These are phyloP conservation scores for Betta splendens DNA, from an alignment of 2,797 vertebrate species.

Conservation along the genomic window DNA sequence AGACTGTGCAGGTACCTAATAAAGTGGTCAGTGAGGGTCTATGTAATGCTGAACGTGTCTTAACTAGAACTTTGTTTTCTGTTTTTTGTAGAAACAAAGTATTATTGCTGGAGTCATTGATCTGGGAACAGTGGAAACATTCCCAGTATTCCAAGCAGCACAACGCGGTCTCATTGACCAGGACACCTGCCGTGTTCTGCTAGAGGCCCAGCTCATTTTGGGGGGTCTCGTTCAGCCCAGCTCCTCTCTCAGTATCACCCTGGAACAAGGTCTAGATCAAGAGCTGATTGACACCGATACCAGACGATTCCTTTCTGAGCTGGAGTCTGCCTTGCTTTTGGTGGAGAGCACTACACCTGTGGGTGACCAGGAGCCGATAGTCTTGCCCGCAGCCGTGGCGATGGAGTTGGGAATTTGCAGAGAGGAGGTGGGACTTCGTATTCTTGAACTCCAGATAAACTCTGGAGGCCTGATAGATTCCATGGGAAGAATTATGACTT, in stretches of 20 bases:
- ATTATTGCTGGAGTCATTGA: conserved; percentile 96
- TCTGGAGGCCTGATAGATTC: conserved; percentile 81
- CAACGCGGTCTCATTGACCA: conserved; percentile 95
- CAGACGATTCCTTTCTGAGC: conserved; percentile 77
- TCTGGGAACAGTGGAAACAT: conserved; percentile 93
- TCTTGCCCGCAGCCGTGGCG: conserved; percentile 79
- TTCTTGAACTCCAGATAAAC: conserved; percentile 86
- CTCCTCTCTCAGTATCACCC: conserved; percentile 78
- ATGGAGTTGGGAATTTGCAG: conserved; percentile 83
- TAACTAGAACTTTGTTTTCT: conserved; percentile 43
- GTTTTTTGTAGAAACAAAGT: conserved; percentile 80
- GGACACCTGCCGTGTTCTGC: conserved; percentile 87
- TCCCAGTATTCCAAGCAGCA: conserved; percentile 91
- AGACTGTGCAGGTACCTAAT: no score
- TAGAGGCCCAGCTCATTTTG: conserved; percentile 90
- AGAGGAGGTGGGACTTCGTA: conserved; percentile 85
- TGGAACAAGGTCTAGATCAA: conserved; percentile 83
- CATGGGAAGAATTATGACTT: conserved; percentile 68
- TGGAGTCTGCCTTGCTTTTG: conserved; percentile 78
- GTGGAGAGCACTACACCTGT: conserved; percentile 60
- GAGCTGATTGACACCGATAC: conserved; percentile 83
- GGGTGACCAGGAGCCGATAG: conserved; percentile 49
- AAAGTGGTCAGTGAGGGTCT: no score
- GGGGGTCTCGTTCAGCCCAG: conserved; percentile 88
- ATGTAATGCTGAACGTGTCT: background rate